phyloP scores from a whole-genome alignment of 2,113 vertebrate species.

The Nansenia antarctica region DNA sequence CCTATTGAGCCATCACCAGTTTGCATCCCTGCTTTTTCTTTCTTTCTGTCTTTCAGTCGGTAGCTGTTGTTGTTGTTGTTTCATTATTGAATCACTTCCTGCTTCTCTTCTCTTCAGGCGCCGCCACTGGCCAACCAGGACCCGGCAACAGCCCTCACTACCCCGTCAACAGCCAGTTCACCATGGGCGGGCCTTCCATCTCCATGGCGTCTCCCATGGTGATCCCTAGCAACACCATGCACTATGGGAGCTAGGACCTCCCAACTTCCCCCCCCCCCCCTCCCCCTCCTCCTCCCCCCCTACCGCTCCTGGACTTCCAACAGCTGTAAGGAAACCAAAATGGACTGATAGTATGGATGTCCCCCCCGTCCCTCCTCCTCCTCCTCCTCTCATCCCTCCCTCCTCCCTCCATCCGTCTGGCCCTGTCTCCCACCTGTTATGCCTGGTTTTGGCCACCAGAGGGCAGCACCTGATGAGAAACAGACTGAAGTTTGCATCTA shows the following conservation, averaged over 20 bases:
- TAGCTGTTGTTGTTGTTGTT: no score
- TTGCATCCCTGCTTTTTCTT: no score
- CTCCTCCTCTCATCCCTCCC: not conserved
- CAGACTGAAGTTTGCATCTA: not conserved
- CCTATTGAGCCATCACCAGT: no score
- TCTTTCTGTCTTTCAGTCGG: no score
- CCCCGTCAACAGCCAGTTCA: constrained; percentile 91
- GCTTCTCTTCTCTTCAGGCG: constrained; percentile 67
- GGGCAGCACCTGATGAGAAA: not conserved
- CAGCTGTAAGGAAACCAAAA: not conserved
- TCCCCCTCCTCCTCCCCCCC: not conserved
- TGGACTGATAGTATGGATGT: not conserved
- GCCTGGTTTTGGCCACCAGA: no score
- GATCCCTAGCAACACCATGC: constrained; percentile 94
- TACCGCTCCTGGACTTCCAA: not conserved
- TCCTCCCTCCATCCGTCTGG: not conserved
- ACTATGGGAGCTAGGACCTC: constrained; percentile 86
- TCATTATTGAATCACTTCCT: no score
- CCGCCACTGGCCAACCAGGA: constrained; percentile 76
- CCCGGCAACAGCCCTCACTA: constrained; percentile 82
- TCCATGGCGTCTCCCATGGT: constrained; percentile 96
- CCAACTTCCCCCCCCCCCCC: not conserved
- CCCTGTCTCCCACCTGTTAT: not conserved
- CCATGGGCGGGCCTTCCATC: constrained; percentile 91
- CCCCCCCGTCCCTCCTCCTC: not conserved